Base-by-base conservation (phyloP, 2,888 invertebrate species). In the Tachina grossa region DNA sequence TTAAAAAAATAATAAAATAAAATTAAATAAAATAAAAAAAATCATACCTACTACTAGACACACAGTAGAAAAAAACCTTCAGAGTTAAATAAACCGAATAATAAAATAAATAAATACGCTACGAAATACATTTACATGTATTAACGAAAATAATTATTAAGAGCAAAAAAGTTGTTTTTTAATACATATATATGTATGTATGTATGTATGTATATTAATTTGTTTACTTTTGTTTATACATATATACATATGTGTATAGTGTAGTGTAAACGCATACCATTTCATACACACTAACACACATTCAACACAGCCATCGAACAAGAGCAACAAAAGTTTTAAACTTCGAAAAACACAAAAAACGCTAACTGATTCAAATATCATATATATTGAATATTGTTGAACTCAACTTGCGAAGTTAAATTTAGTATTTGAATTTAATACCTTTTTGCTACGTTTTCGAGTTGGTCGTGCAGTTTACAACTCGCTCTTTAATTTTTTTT, bases 401-500 rank as follows among this genome's bases (percentile, higher is more conserved):
- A 83, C 80, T 82, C 91, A 90, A 91, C 90, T 90, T 90, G 90
- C 90, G 89, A 91, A 91, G 91, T 90, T 89, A 87, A 90, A 87
- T 90, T 90, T 88, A 89, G 89, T 89, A 90, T 90, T 89, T 89
- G 90, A 89, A 90, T 91, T 91, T 89, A 91, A 91, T 91, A 90
- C 89, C 90, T 90, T 90, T 91, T 91, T 90, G 90, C 90, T 89
- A 89, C 90, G 91, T 91, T 91, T 91, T 91, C 91, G 89, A 91
- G 91, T 91, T 90, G 90, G 91, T 91, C 90, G 91, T 91, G 91
- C 19, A 88, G 90, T 89, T 61, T 59, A 63, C 49, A 85, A 80
- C 71, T 83, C 69, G 78, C 85, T 79, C 79, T 77, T 45, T 43
- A 39, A 72, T 76, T 49, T 68, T 61, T 39, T 76, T 49, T 68